Evolutionary conservation across 1,140 invertebrate species (phyloP), one percentile per base, ranked within the genome.

Genomic region (Coptotermes formosanus): DNA sequence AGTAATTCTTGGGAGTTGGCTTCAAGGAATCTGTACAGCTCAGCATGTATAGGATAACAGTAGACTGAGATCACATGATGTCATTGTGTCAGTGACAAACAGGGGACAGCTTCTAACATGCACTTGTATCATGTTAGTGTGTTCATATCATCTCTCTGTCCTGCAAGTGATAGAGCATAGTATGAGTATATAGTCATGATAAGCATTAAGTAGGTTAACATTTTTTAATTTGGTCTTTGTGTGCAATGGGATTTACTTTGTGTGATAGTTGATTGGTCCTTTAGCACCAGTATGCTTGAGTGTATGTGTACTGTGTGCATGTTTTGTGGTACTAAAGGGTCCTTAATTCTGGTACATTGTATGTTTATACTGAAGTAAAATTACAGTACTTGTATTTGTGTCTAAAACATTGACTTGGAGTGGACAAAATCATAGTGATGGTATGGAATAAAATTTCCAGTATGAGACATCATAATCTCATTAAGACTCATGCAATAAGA

Each of bases 401-500:
- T 75, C 64, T 75, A n/a, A 75, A 30, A 75, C n/a, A 30, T 11
- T 30, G 64, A 25, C 25, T 30, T 75, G 64, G 64, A 75, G 64
- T 75, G 30, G 14, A 75, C 4, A 75, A 75, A 75, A 75, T 30
- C 64, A n/a, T 25, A 75, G n/a, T 6, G 25, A 75, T 75, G 25
- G n/a, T 12, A 75, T 75, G 21, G 48, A 19, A 84, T 3, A 84
- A 16, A 48, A 45, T 83, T 45, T 48, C 30, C 55, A 48, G 30
- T 84, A 32, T 7, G 45, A 52, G 21, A 84, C 45, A 25, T 84
- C 11, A 52, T 48, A 84, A 48, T 59, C 32, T 59, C 19, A 14
- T 84, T 45, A 59, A 59, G 55, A 30, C n/a, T 84, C 2, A 84
- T 84, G 45, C 55, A 52, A 84, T 52, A 32, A 52, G 83, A 55